Base-by-base conservation (phyloP, 2,113 vertebrate species). In the Centropus unirufus region DNA sequence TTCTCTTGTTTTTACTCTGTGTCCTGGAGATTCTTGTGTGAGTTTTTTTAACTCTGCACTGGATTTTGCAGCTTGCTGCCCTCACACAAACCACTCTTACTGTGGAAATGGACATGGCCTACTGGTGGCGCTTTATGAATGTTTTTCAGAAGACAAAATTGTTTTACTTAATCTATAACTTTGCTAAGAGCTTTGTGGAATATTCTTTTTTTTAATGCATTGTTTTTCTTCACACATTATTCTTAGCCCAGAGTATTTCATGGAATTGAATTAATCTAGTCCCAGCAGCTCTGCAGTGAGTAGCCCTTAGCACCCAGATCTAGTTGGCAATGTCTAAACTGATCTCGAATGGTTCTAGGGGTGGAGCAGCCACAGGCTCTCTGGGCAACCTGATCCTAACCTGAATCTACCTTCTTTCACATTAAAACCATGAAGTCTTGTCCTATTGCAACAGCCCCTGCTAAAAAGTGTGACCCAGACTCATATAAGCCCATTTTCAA, bases 1-100 rank as follows among this genome's bases (percentile, higher is more conserved):
- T 40, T 93, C 58, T 46, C 57, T 77, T 91, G 34, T 49, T 83
- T 82, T 91, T 87, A 69, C 66, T 90, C 73, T 88, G 49, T 82
- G 67, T 73, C 93, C 87, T 68, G 1, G 8, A 83, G 69, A 52
- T 9, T 73, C 4, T 4, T 3, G 14, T 57, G 5, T 34, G 34
- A 8, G 18, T 5, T 49, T 75, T 88, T 52, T 30, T 12, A 72
- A 30, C 22, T 80, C 21, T 79, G 30, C 68, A 84, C 3, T 63
- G 77, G 52, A 29, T 78, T 66, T 67, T 62, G 44, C 63, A 87
- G 62, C 69, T 59, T 27, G 52, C 36, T 66, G 40, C 64, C 57
- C 63, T 81, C 49, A 47, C 16, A 62, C 18, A 39, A 16, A 19
- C 39, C 67, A 2, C 40, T 91, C n/a, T 39, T 40, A 39, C 44